These are phyloP conservation scores for Ariopsis seemanni DNA, from an alignment of 2,113 vertebrate genomes.

Conservation along the genomic window DNA sequence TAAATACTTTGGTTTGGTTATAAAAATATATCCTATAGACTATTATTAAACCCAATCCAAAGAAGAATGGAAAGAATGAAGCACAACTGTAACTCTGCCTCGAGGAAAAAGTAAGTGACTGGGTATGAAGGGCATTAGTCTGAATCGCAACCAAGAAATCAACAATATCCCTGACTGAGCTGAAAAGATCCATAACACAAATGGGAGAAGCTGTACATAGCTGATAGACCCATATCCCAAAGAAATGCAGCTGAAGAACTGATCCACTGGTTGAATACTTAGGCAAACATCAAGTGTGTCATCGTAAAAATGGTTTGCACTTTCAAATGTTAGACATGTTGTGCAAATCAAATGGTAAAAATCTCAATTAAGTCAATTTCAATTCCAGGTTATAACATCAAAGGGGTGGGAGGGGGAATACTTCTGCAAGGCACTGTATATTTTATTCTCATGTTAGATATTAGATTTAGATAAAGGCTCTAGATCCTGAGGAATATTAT, in stretches of 20 bases:
- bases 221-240: neutral
- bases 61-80: neutral
- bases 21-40: neutral
- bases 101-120: neutral
- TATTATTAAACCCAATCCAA: neutral
- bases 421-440: neutral
- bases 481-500: neutral
- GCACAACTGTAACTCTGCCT: neutral
- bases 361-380: neutral
- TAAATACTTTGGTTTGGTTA: neutral
- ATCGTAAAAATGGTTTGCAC: neutral
- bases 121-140: too few relatives aligned
- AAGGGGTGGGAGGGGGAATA: neutral
- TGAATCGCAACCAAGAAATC: neutral
- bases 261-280: neutral
- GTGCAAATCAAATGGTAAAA: neutral
- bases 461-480: neutral
- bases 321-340: neutral
- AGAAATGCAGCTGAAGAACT: neutral
- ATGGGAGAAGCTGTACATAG: neutral
- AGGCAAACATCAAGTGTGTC: neutral
- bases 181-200: neutral
- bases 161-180: neutral
- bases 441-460: neutral
- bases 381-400: neutral